Percentiles rank a stretch among this genome's conserved stretches.
These are phyloP conservation scores for Phlogophora meticulosa DNA, from an alignment of 2,888 invertebrate species.

Conservation along the genomic window DNA sequence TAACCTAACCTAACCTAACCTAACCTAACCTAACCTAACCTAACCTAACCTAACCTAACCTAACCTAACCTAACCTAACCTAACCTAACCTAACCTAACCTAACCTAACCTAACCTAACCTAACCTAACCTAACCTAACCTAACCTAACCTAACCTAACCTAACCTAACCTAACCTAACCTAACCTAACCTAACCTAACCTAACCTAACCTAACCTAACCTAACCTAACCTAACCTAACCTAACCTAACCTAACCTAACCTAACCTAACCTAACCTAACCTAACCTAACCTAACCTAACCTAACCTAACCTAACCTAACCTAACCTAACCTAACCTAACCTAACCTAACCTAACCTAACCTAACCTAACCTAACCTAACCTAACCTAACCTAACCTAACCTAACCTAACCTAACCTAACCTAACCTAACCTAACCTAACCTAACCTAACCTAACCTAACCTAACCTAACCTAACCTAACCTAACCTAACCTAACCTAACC, in stretches of 20 bases:
- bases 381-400: slow-evolving; percentile 39
- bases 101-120: slow-evolving; percentile 55
- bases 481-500: slow-evolving; percentile 41
- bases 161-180: no score
- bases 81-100: slow-evolving; percentile 53
- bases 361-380: slow-evolving; percentile 34
- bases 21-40: slow-evolving; percentile 54
- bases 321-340: slow-evolving; percentile 35
- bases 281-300: slow-evolving; percentile 39
- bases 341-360: slow-evolving; percentile 36
- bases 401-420: slow-evolving; percentile 42
- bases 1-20: slow-evolving; percentile 38
- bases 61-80: slow-evolving; percentile 55
- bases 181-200: slow-evolving; percentile 4
- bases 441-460: slow-evolving; percentile 36
- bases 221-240: slow-evolving; percentile 38
- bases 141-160: slow-evolving; percentile 3
- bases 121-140: slow-evolving; percentile 12
- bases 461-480: slow-evolving; percentile 39
- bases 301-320: slow-evolving; percentile 35
- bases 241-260: slow-evolving; percentile 42
- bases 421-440: slow-evolving; percentile 43
- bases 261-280: no score
- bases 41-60: slow-evolving; percentile 53
- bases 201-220: slow-evolving; percentile 22